phyloP scores from a whole-genome alignment of 1,140 invertebrate species.

The Drosophila lacertosa region DNA sequence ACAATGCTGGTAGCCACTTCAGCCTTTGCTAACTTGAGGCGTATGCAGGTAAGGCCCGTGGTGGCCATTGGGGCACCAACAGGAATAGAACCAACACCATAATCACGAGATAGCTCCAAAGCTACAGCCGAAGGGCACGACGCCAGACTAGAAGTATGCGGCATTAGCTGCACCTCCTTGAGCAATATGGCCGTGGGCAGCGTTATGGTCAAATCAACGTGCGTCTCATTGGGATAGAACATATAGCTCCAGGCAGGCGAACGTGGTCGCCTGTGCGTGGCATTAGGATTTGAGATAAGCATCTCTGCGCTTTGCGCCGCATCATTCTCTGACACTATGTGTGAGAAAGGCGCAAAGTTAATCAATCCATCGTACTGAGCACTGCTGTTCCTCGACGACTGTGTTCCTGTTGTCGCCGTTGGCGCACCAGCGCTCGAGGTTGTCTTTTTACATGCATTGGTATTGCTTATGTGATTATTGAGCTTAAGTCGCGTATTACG shows the following conservation, averaged over 20 bases:
- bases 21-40: slow-evolving; percentile 91
- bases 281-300: slow-evolving; percentile 90
- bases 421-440: slow-evolving; percentile 41
- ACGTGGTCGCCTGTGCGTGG: slow-evolving; percentile 91
- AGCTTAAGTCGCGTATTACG: slow-evolving; percentile 82
- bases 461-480: slow-evolving; percentile 48
- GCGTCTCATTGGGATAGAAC: slow-evolving; percentile 95
- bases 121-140: slow-evolving; percentile 96
- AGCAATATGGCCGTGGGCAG: slow-evolving; percentile 94
- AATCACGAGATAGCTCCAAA: slow-evolving; percentile 89
- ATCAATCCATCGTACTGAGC: slow-evolving; percentile 88
- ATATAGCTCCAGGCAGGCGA: slow-evolving; percentile 96
- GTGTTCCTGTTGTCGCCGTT: slow-evolving; percentile 39
- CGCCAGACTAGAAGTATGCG: slow-evolving; percentile 93
- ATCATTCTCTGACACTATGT: slow-evolving; percentile 92
- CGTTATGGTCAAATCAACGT: slow-evolving; percentile 93
- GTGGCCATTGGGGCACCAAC: slow-evolving; percentile 89
- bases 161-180: slow-evolving; percentile 95
- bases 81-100: slow-evolving; percentile 86
- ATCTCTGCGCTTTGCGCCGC: slow-evolving; percentile 94
- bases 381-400: slow-evolving; percentile 43
- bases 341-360: slow-evolving; percentile 95
- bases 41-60: slow-evolving; percentile 93
- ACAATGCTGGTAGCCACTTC: slow-evolving; percentile 90
- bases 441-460: slow-evolving; percentile 60